Base-by-base conservation (phyloP, 92 coral and sea anemone genomes). In the Zoanthus sociatus region DNA sequence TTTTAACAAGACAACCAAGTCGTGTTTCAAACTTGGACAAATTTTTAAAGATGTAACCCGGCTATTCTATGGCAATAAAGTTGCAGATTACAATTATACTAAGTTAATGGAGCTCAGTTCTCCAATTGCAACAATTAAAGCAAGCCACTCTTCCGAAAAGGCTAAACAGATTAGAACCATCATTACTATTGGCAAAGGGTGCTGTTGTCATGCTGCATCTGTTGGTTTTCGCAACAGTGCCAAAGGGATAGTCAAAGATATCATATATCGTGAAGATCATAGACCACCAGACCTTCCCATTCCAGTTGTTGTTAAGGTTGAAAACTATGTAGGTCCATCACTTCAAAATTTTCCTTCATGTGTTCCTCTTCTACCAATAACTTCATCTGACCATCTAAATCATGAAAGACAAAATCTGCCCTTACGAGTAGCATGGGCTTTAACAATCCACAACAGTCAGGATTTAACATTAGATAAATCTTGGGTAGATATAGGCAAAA, bases 121-220 rank as follows among this genome's bases (percentile, higher is more conserved):
- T 46, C 92, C 92, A 32, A 85, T 88, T 69, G 94, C 92, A 50
- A 63, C 78, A 73, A 89, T 84, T 45, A 55, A 73, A 78, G 94
- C 94, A 9, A 84, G 44, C 67, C 94, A 92, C 53, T 92, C 92
- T 37, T 64, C 82, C 16, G 67, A 44, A 7, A 50, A 55, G 56
- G 87, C 79, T 4, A 73, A 79, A 48, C 76, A 74, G 37, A 89
- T 88, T 17, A 73, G 88, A 84, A 55, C 94, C 94, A 83, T 26
- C 68, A 18, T 32, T 86, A 63, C 83, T 89, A 71, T 53, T 92
- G 21, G 89, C 90, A 32, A 58, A 58, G 74, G 79, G 51, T 73
- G 71, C 78, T 51, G 37, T 68, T 69, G 79, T 84, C 14, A 71
- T 84, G 87, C 64, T 83, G 82, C 91, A 82, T 58, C 83, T 31